These are phyloP conservation scores for Stomatorhinus walkeri DNA, from an alignment of 2,797 vertebrate species.

Conservation along the genomic window DNA sequence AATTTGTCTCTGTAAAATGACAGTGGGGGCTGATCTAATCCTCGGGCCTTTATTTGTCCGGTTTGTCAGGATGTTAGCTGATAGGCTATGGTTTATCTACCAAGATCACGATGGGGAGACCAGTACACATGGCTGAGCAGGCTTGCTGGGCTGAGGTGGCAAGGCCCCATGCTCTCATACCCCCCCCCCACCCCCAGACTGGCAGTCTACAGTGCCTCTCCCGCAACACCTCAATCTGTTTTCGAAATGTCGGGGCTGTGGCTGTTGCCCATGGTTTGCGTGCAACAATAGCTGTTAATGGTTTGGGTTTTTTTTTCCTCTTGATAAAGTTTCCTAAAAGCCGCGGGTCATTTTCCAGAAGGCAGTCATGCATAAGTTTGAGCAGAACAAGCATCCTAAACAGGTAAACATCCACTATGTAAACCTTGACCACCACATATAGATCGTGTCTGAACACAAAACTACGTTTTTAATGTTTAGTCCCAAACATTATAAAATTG, in stretches of 20 bases:
- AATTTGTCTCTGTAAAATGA: background rate
- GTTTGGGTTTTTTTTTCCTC: background rate
- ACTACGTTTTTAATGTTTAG: background rate
- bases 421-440: background rate
- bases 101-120: background rate
- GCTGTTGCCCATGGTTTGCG: background rate
- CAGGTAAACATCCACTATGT: background rate
- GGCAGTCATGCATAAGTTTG: background rate
- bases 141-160: background rate
- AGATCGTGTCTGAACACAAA: background rate
- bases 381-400: background rate
- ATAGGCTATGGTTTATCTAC: background rate
- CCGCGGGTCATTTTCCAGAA: background rate
- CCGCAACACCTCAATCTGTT: background rate
- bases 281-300: background rate
- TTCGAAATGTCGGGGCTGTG: background rate
- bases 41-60: background rate
- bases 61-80: background rate
- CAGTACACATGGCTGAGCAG: background rate
- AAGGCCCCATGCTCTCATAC: background rate
- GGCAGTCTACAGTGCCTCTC: background rate
- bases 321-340: constrained; percentile 10
- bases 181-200: background rate
- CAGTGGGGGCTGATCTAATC: background rate
- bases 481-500: background rate